A percentile compares a stretch with the other conserved stretches of the same genome.
phyloP scores from a whole-genome alignment of 1,140 invertebrate species.

The Ectropis grisescens region DNA sequence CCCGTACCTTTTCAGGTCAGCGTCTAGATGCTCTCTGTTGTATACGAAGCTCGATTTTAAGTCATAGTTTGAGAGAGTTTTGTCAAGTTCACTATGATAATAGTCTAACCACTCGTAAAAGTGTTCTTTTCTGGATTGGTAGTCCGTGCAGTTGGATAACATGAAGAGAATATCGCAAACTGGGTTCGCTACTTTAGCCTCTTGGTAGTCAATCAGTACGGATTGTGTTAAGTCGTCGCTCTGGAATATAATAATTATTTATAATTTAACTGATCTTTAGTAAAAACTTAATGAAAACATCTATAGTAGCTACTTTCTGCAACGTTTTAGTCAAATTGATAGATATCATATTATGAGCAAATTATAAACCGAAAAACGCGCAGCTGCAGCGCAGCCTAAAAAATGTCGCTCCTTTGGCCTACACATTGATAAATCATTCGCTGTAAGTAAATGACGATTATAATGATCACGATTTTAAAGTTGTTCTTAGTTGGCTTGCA shows the following conservation, averaged over 20 bases:
- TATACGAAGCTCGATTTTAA: constrained; percentile 15
- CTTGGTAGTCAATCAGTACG: constrained; percentile 25
- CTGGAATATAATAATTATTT: constrained; percentile 20
- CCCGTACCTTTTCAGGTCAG: constrained; percentile 18
- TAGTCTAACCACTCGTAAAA: constrained; percentile 25
- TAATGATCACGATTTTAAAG: no score
- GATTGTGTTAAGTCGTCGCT: constrained; percentile 7
- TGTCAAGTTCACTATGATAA: constrained; percentile 21
- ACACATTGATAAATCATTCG: no score
- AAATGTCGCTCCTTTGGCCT: no score
- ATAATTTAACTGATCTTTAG: no score
- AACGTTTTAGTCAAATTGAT: no score
- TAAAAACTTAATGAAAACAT: no score
- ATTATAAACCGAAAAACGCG: no score
- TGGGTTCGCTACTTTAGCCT: constrained; percentile 10
- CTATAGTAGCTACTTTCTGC: no score
- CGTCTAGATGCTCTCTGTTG: constrained; percentile 18
- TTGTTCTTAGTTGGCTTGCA: no score
- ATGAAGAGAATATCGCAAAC: constrained; percentile 15
- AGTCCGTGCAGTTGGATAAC: constrained; percentile 22
- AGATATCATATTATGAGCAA: no score
- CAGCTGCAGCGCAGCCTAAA: no score
- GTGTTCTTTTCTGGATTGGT: constrained; percentile 11
- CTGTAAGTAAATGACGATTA: no score
- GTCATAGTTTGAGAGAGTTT: constrained; percentile 10